Percentiles rank a stretch among this genome's conserved stretches.
phyloP scores from a whole-genome alignment of 2,888 invertebrate species.

The Acanthococcus lagerstroemiae region DNA sequence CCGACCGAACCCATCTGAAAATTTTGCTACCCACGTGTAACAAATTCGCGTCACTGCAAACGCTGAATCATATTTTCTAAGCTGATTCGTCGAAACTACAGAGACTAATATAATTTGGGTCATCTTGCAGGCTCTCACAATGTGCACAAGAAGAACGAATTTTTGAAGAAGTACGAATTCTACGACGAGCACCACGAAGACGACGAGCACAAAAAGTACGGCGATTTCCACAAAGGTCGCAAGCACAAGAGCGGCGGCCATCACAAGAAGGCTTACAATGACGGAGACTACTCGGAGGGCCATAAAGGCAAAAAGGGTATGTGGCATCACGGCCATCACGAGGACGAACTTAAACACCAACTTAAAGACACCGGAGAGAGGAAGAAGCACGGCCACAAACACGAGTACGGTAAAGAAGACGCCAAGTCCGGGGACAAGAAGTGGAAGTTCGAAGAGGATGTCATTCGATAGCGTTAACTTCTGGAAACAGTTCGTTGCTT shows the following conservation, averaged over 20 bases:
- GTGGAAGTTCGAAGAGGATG: constrained; percentile 47
- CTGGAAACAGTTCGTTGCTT: too few relatives aligned
- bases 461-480: too few relatives aligned
- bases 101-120: too few relatives aligned
- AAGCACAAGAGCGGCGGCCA: constrained; percentile 43
- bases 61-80: too few relatives aligned
- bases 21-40: too few relatives aligned
- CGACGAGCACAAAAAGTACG: constrained; percentile 55
- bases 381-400: constrained; percentile 46
- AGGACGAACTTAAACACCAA: constrained; percentile 48
- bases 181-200: constrained; percentile 64
- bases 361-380: too few relatives aligned
- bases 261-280: constrained; percentile 36
- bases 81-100: too few relatives aligned
- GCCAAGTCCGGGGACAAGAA: constrained; percentile 47
- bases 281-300: constrained; percentile 32
- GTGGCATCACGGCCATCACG: constrained; percentile 48
- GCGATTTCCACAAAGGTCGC: constrained; percentile 50
- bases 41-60: too few relatives aligned
- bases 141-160: constrained; percentile 64
- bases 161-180: constrained; percentile 63
- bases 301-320: constrained; percentile 34
- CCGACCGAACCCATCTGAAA: too few relatives aligned
- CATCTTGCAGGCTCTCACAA: constrained; percentile 52
- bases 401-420: constrained; percentile 45